Percentiles rank a stretch among this genome's conserved stretches.
These are phyloP conservation scores for Aplysina aerophoba DNA, from an alignment of 37 sponge, comb jelly and placozoan species.

Conservation along the genomic window DNA sequence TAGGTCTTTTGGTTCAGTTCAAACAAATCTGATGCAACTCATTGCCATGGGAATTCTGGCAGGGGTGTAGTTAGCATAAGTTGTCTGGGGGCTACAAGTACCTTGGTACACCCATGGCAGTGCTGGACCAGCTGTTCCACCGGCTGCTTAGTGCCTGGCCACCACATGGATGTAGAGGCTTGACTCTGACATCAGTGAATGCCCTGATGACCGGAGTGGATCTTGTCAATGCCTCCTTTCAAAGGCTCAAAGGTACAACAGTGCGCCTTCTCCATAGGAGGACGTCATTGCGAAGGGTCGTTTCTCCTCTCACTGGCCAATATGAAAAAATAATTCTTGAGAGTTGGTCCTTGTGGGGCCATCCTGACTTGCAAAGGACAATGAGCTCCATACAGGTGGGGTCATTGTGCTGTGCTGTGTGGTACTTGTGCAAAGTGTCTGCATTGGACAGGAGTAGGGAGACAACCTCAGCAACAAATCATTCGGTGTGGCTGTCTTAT, in stretches of 20 bases:
- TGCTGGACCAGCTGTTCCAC: neutral
- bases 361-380: slow-evolving; percentile 30
- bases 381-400: slow-evolving; percentile 4
- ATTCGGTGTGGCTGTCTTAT: slow-evolving; percentile 37
- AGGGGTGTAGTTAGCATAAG: neutral
- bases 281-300: slow-evolving; percentile 10
- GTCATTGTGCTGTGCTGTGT: slow-evolving; percentile 34
- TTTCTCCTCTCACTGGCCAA: slow-evolving; percentile 39
- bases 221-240: slow-evolving; percentile 33
- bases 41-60: neutral
- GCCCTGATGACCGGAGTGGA: slow-evolving; percentile 53
- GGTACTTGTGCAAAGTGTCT: neutral
- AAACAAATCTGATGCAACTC: neutral
- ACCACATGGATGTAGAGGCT: slow-evolving; percentile 38
- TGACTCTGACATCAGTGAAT: slow-evolving; percentile 11
- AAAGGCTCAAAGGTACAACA: slow-evolving; percentile 31
- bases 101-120: slow-evolving; percentile 13
- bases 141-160: slow-evolving; percentile 10
- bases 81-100: neutral
- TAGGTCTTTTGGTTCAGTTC: neutral
- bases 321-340: slow-evolving; percentile 3
- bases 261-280: slow-evolving; percentile 38
- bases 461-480: neutral
- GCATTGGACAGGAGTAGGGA: slow-evolving; percentile 26
- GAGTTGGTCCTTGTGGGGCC: slow-evolving; percentile 37